Evolutionary conservation across 2,797 vertebrate species (phyloP), one percentile per base, ranked within the genome.

Genomic region (Takifugu rubripes): DNA sequence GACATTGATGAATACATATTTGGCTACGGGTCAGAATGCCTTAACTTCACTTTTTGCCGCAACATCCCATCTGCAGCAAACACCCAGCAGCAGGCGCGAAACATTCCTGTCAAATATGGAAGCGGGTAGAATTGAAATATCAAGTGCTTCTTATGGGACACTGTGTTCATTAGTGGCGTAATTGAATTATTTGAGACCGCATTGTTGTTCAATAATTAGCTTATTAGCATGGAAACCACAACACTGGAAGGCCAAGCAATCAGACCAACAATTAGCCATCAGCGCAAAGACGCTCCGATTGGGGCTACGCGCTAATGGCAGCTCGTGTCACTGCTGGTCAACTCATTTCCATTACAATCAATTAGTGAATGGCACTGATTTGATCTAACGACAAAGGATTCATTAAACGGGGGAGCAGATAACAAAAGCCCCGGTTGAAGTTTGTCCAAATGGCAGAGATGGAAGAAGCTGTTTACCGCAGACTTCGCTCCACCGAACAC

Each of bases 341-440:
- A 80, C 78, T 88, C 60, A 88, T 91, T 89, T 87, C 76, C 80
- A 82, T 85, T 84, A 83, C 61, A 86, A 83, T 87, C 79, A 88
- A 88, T 90, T 89, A 87, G 67, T 74, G 54, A 51, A 54, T 46
- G 42, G 65, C 54, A 21, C 61, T 87, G 84, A 90, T 84, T 83
- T 78, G 68, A 82, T 88, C 64, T 45, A 78, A 75, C 59, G 46
- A 48, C 17, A 78, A 83, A 69, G 16, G 65, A 82, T 70, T 79
- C 58, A 66, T 79, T 74, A 69, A 70, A 70, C 49, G 59, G 40
- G 68, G 65, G 70, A 62, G 62, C 68, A 47, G 53, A 73, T 67
- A 61, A 70, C 57, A 77, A 79, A 54, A 63, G 21, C 14, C 3
- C 16, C 1, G 15, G 43, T 44, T 44, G n/a, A 24, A 62, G 54